These are phyloP conservation scores for Oophaga sylvatica DNA, from an alignment of 2,797 vertebrate genomes.

Conservation along the genomic window DNA sequence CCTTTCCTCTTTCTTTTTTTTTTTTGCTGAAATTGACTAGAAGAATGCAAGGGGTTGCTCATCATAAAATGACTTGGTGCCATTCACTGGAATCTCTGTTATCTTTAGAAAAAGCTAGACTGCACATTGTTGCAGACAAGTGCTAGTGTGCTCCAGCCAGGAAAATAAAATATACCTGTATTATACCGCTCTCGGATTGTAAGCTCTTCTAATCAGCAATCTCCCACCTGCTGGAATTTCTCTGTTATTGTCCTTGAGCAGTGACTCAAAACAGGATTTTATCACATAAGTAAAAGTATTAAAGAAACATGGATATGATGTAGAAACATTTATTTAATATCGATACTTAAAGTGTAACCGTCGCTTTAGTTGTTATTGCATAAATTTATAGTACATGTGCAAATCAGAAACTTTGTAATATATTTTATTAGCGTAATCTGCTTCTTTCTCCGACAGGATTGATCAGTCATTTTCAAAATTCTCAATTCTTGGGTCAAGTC, in stretches of 20 bases:
- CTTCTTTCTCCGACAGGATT: too few species aligned
- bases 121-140: neutral
- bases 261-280: neutral
- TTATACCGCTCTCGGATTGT: neutral
- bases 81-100: constrained; percentile 53
- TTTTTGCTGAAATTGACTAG: constrained; percentile 36
- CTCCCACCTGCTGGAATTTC: neutral
- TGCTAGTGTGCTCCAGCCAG: neutral
- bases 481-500: too few species aligned
- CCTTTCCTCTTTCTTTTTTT: constrained; percentile 23
- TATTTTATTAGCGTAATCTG: too few species aligned
- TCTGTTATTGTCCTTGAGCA: neutral
- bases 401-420: too few species aligned
- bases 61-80: constrained; percentile 54
- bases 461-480: too few species aligned
- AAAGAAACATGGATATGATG: neutral
- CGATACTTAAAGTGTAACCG: neutral
- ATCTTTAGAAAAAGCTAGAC: constrained; percentile 41
- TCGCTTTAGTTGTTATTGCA: too few species aligned
- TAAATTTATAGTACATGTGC: too few species aligned
- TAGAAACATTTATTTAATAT: neutral
- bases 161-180: neutral
- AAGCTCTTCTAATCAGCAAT: neutral
- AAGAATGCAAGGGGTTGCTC: constrained; percentile 59
- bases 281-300: neutral